Evolutionary conservation across 1,140 invertebrate genomes (phyloP).

Genomic region (Goniozus legneri): DNA sequence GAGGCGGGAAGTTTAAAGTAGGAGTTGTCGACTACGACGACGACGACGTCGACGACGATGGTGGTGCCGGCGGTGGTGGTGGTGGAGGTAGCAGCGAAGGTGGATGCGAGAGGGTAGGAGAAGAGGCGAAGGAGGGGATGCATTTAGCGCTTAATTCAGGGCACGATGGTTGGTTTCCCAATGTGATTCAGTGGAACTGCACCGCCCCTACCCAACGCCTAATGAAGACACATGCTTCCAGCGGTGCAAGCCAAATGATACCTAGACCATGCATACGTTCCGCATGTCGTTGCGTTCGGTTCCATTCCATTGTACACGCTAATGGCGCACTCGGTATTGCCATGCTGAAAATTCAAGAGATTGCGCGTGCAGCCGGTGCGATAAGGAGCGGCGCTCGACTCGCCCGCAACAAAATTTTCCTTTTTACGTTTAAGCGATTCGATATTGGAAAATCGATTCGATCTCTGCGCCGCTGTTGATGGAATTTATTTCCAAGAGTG

Average conservation of each 20-base stretch:
- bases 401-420: too few relatives aligned
- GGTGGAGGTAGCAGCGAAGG: background rate
- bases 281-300: slow-evolving; percentile 33
- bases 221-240: slow-evolving; percentile 46
- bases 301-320: slow-evolving; percentile 35
- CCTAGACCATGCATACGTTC: slow-evolving; percentile 36
- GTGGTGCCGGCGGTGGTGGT: slow-evolving; percentile 2
- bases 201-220: slow-evolving; percentile 32
- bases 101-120: background rate
- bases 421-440: too few relatives aligned
- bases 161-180: slow-evolving; percentile 38
- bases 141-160: slow-evolving; percentile 45
- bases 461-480: too few relatives aligned
- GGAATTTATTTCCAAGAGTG: too few relatives aligned
- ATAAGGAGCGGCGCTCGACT: slow-evolving; percentile 9
- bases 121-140: slow-evolving; percentile 19
- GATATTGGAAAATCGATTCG: too few relatives aligned
- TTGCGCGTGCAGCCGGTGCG: background rate
- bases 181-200: slow-evolving; percentile 41
- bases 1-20: slow-evolving; percentile 25
- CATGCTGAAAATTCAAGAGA: slow-evolving; percentile 16
- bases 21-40: slow-evolving; percentile 8
- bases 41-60: slow-evolving; percentile 10
- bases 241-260: slow-evolving; percentile 40
- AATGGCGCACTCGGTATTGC: slow-evolving; percentile 22